phyloP scores from a whole-genome alignment of 2,888 invertebrate genomes.

The Lampropteryx suffumata region DNA sequence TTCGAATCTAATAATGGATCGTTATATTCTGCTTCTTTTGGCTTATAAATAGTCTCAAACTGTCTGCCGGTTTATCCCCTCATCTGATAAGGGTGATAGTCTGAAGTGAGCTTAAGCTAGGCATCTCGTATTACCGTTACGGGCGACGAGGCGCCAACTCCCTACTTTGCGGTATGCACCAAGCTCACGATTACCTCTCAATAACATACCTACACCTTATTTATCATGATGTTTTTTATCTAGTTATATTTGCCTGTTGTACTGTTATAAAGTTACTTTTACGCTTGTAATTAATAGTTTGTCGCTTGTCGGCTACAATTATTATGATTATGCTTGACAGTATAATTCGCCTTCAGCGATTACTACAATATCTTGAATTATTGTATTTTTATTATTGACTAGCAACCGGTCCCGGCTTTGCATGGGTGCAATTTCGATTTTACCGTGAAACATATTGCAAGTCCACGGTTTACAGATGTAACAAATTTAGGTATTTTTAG shows the following conservation, averaged over 20 bases:
- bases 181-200: constrained; percentile 38
- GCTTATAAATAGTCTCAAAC: constrained; percentile 23
- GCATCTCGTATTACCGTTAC: constrained; percentile 79
- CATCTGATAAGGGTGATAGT: constrained; percentile 49
- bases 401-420: too few relatives aligned
- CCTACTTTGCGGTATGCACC: constrained; percentile 38
- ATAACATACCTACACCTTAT: constrained; percentile 23
- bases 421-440: too few relatives aligned
- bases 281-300: constrained; percentile 18
- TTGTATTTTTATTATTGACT: too few relatives aligned
- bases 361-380: constrained; percentile 12
- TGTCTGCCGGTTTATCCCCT: constrained; percentile 37
- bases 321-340: constrained; percentile 19
- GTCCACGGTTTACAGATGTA: too few relatives aligned
- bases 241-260: too few relatives aligned
- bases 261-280: constrained; percentile 3
- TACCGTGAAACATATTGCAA: too few relatives aligned
- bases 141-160: constrained; percentile 67
- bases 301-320: constrained; percentile 13
- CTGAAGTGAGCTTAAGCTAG: constrained; percentile 62
- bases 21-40: constrained; percentile 27
- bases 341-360: constrained; percentile 13
- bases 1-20: constrained; percentile 21
- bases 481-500: too few relatives aligned
- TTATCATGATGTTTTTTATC: constrained; percentile 3